Evolutionary conservation across 1,140 invertebrate species (phyloP), one percentile per base, ranked within the genome.

Genomic region (Armadillidium nasatum): DNA sequence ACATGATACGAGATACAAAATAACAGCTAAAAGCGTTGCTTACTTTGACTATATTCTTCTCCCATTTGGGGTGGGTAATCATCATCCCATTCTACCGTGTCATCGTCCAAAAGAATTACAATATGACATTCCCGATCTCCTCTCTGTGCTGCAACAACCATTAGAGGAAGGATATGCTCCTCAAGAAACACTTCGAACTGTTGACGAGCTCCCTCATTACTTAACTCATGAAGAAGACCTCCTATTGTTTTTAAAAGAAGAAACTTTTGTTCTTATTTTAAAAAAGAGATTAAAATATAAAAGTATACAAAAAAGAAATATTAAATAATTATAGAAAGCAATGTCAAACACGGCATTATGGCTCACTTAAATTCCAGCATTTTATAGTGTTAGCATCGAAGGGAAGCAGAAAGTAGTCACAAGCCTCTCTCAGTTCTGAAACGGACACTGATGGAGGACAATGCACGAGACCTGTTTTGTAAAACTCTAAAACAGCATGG

Each of bases 1-100:
- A 1, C 2, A 33, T 6, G 33, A 33, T 6, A 33, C 1, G 6
- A 33, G 33, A 33, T 33, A 33, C 33, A 33, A 33, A 33, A 3
- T n/a, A n/a, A 33, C 33, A 33, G 6, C 33, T 33, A 33, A 33
- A 33, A 33, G 33, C 33, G 2, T 33, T 33, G 33, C 33, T 87
- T 85, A 91, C 93, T 98, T 87, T 98, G 96, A 70, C 94, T 94
- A 86, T 97, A 96, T 87, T 98, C 97, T 85, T 99, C 96, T 33
- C 96, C 96, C 93, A 97, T 98, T 87, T 97, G 95, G 0, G 97
- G 97, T 0, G 97, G 97, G 86, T 97, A 98, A 83, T 99, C 94
- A 83, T 96, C 93, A 85, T 99, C 96, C 97, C 97, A 99, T 82
- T 99, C 97, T 19, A 99, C 95, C 13, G 94, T 89, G 87, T 98